Conservation (phyloP, 2,797 vertebrate species). For the Vipera ursinii region DNA sequence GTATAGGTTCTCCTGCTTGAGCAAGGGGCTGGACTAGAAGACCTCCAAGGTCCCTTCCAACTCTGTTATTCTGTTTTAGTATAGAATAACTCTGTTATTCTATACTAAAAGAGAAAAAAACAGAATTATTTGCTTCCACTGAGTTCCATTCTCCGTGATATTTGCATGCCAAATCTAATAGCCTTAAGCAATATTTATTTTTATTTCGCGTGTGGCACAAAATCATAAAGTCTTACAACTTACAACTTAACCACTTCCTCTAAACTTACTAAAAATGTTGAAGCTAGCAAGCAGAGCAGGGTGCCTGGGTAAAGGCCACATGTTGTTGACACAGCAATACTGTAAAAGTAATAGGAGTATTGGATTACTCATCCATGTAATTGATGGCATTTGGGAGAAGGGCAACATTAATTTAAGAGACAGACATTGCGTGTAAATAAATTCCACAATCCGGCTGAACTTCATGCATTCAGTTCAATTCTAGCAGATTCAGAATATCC, state of each 20-base stretch:
- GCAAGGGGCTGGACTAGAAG: background rate
- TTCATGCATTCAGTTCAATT: slow-evolving; percentile 25
- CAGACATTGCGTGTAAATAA: slow-evolving; percentile 32
- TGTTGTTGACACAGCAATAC: fast-evolving
- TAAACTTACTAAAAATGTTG: background rate
- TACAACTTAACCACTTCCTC: background rate
- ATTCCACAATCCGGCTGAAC: background rate
- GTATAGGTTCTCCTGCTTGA: too few relatives aligned
- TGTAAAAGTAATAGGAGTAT: background rate
- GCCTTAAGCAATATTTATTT: background rate
- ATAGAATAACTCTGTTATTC: background rate
- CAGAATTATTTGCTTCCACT: background rate
- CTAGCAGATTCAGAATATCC: background rate
- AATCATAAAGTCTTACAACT: background rate
- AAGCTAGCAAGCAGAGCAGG: background rate
- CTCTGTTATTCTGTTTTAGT: background rate
- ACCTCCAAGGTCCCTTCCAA: background rate
- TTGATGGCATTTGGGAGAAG: slow-evolving; percentile 33
- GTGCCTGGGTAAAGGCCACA: background rate
- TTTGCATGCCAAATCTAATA: background rate
- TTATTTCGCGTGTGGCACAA: background rate
- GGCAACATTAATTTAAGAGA: background rate
- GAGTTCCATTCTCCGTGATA: background rate
- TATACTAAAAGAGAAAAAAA: background rate
- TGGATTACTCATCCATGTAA: fast-evolving